Evolutionary conservation across 2,113 vertebrate species (phyloP), one percentile per base, ranked within the genome.

Genomic region (Scalopus aquaticus): DNA sequence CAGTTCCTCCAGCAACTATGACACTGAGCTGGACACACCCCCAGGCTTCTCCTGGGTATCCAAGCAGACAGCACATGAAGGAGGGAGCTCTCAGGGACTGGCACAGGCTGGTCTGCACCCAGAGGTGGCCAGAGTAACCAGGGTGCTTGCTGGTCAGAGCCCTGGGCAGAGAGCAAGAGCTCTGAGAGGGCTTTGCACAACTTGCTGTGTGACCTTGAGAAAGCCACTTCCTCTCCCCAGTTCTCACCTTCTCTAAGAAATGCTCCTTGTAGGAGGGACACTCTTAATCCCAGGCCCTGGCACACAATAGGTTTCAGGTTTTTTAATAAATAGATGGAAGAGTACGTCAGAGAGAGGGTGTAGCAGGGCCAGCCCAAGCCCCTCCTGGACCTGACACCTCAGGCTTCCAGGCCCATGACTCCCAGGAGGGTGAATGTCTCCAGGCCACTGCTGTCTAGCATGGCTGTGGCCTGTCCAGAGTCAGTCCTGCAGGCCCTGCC

Each of bases 201-300:
- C 54, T 65, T 12, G 19, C 17, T 8, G 7, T 22, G 54, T 54
- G 70, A 77, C 64, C 32, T 69, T 49, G 20, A 42, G 39, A 60
- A 58, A 51, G 74, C 64, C 24, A 32, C 37, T 74, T 86, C 30
- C 91, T 94, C 42, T 81, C 58, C 44, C 85, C 54, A 73, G 46
- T 16, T 78, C 35, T 77, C 46, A 6, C 6, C 64, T 64, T 46
- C 42, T 46, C 56, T 22, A 62, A 37, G 12, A 80, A 20, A 74
- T 26, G 26, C 20, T 56, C 65, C 20, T 32, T 6, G 32, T 28
- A 44, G 62, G 54, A 60, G 56, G 44, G 9, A 37, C 1, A 4
- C 32, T 84, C n/a, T 22, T 19, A 67, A 54, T 39, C 37, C 58
- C 39, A 54, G 30, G 44, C n/a, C 11, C 39, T 56, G 17, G 20